phyloP scores from a whole-genome alignment of 2,113 vertebrate species.

The Zosterops borbonicus region DNA sequence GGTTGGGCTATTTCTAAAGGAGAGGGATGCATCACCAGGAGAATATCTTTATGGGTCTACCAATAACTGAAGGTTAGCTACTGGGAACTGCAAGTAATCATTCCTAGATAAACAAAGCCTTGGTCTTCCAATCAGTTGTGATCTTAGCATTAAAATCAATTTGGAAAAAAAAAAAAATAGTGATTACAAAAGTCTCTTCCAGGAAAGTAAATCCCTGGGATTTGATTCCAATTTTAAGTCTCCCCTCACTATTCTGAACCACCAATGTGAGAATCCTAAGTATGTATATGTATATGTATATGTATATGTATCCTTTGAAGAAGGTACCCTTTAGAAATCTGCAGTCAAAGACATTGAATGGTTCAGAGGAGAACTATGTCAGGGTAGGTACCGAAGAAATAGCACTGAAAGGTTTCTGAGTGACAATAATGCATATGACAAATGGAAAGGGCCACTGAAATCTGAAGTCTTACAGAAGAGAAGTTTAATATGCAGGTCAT shows the following conservation, averaged over 20 bases:
- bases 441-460: constrained; percentile 59
- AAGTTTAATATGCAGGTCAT: constrained; percentile 71
- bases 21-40: neutral
- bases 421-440: constrained; percentile 59
- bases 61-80: neutral
- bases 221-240: neutral
- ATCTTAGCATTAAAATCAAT: neutral
- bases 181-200: neutral
- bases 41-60: neutral
- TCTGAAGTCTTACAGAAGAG: constrained; percentile 43
- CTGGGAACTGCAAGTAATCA: neutral
- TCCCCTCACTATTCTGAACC: neutral
- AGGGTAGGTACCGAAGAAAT: neutral
- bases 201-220: neutral
- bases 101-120: neutral
- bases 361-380: neutral
- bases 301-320: neutral
- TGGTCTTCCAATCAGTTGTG: fast-evolving
- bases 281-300: neutral
- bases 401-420: constrained; percentile 48
- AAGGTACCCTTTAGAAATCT: neutral
- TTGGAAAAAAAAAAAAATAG: too few species aligned
- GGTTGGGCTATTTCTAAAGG: neutral
- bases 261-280: neutral
- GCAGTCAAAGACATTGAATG: neutral